phyloP scores from a whole-genome alignment of 2,113 vertebrate species.

The Pavo muticus region DNA sequence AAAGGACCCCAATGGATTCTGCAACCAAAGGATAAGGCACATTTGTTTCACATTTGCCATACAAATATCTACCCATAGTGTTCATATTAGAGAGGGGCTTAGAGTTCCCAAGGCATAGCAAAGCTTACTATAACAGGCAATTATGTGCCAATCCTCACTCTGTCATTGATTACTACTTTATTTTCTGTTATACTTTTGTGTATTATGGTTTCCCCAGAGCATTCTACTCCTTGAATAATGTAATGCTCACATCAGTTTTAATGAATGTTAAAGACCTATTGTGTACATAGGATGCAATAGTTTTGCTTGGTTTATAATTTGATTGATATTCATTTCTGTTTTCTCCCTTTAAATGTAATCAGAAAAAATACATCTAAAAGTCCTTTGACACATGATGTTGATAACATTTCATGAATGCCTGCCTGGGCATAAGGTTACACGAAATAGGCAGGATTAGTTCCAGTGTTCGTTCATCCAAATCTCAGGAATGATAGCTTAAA shows the following conservation, averaged over 20 bases:
- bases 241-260: not conserved
- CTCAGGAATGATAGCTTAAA: conserved; percentile 47
- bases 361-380: not conserved
- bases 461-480: conserved; percentile 34
- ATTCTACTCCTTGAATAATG: not conserved
- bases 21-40: not conserved
- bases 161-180: not conserved
- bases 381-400: not conserved
- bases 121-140: not conserved
- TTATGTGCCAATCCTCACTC: not conserved
- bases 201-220: not conserved
- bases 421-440: conserved; percentile 25
- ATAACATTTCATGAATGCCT: conserved; percentile 43
- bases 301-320: not conserved
- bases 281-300: not conserved
- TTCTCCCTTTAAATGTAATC: not conserved
- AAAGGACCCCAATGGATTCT: not conserved
- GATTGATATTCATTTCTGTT: not conserved
- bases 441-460: conserved; percentile 51
- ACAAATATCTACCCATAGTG: not conserved
- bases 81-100: not conserved
- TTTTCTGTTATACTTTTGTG: not conserved
- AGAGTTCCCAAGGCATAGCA: not conserved
- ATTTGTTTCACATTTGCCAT: not conserved
- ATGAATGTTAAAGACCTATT: not conserved